Base-by-base conservation (phyloP, 1,140 invertebrate species). In the Glossosoma conforme region DNA sequence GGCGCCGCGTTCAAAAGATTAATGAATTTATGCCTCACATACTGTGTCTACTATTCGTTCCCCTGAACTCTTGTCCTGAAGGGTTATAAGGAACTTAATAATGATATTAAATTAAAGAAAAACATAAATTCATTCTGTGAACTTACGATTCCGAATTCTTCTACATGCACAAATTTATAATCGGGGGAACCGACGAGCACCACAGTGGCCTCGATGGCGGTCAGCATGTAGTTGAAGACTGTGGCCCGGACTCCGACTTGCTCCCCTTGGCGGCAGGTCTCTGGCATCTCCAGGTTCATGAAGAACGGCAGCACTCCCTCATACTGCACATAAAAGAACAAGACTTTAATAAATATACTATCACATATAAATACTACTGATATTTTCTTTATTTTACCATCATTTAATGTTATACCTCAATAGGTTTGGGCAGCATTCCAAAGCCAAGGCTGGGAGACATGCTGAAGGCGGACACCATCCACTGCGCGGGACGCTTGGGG, bases 121-220 rank as follows among this genome's bases (percentile, higher is more conserved):
- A n/a, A n/a, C n/a, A n/a, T n/a, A 10, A 43, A 25, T 3, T n/a
- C n/a, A n/a, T n/a, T n/a, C n/a, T n/a, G n/a, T n/a, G n/a, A 30
- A 63, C 78, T 78, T 36, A 87, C 91, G 49, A 89, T 85, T 38
- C 93, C 93, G 65, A 91, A 82, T 57, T 89, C 84, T 66, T 94
- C 93, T 1, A 98, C 93, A 57, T 95, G 88, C 9, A 98, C 89
- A 65, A 96, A 97, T 72, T 93, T 91, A 66, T 95, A 97, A 62
- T 93, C 82, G 0, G 77, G 77, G 13, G 91, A 93, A n/a, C 82
- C 81, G n/a, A 80, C 81, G 13, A 97, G 73, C 4, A 93, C 86
- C 0, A 97, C 87, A 0, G 89, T 83, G 4, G 89, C 91, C 73
- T 91, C 86, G 42, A 93, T 85, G 43, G 87, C 81, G 30, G 83